Evolutionary conservation across 30 jellyfish, hydroid and myxozoan genomes (phyloP).

Genomic region (Haliclystus octoradiatus): DNA sequence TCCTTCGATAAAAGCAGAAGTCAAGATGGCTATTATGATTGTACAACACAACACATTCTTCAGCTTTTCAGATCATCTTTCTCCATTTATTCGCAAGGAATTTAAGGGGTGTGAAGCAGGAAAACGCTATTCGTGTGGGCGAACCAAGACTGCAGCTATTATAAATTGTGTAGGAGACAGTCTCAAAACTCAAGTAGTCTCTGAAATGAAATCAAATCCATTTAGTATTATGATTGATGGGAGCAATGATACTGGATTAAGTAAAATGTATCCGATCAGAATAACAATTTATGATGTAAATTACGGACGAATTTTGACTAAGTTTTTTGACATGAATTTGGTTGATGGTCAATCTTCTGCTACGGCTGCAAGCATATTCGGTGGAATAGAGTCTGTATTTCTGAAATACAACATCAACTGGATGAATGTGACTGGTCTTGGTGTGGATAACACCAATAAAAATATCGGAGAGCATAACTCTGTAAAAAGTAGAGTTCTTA

Average conservation of each 20-base stretch:
- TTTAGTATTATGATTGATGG: slow-evolving; percentile 30
- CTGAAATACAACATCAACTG: background rate
- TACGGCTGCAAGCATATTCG: background rate
- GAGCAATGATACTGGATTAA: background rate
- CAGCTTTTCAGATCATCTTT: slow-evolving; percentile 1
- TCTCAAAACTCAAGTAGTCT: background rate
- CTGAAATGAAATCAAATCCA: slow-evolving; percentile 11
- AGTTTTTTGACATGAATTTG: slow-evolving; percentile 16
- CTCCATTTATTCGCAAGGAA: background rate
- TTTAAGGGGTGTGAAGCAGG: slow-evolving; percentile 5
- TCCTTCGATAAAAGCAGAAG: slow-evolving; percentile 23
- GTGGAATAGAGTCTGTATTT: slow-evolving; percentile 1
- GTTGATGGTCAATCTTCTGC: background rate
- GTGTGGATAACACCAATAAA: slow-evolving; percentile 27
- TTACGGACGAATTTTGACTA: background rate
- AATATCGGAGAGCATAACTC: slow-evolving; percentile 16
- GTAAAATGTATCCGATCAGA: slow-evolving; percentile 4
- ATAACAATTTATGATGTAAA: background rate
- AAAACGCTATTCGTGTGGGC: background rate
- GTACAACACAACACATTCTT: slow-evolving; percentile 39
- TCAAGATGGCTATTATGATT: slow-evolving; percentile 14
- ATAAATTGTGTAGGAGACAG: slow-evolving; percentile 8
- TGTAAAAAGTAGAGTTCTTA: slow-evolving; percentile 8
- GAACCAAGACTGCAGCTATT: slow-evolving; percentile 29
- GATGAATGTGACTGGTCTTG: slow-evolving; percentile 3